Evolutionary conservation across 2,797 vertebrate species (phyloP).

Genomic region (Vultur gryphus): DNA sequence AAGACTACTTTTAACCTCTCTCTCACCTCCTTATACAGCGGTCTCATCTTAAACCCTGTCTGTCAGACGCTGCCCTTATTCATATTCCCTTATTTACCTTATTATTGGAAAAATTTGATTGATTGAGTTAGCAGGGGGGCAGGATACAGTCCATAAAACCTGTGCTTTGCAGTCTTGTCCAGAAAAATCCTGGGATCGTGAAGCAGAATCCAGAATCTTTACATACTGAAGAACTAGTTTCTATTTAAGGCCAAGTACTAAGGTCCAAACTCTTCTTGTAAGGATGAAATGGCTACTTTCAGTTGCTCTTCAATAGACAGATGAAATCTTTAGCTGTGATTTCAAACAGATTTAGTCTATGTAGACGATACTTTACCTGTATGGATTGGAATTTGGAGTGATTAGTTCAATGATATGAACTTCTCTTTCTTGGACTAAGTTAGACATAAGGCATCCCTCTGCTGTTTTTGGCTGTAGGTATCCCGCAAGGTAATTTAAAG

Average conservation of each 20-base stretch:
- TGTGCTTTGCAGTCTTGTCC: neutral
- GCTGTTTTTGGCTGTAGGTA: conserved; percentile 87
- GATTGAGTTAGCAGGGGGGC: neutral
- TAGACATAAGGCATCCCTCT: conserved; percentile 85
- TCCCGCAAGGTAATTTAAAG: conserved; percentile 95
- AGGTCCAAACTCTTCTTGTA: neutral
- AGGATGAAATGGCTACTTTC: neutral
- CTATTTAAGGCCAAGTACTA: neutral
- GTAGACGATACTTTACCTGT: conserved; percentile 69
- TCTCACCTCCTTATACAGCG: neutral
- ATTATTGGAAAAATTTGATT: neutral
- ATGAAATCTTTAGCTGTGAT: neutral
- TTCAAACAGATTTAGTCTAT: neutral
- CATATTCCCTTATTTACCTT: neutral
- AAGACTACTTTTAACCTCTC: neutral
- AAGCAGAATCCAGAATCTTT: neutral
- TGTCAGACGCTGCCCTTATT: neutral
- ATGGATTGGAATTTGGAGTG: conserved; percentile 88
- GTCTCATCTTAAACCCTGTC: neutral
- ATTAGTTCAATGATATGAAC: conserved; percentile 94
- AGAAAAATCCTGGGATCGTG: neutral
- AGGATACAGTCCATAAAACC: neutral
- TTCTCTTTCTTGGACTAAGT: conserved; percentile 76
- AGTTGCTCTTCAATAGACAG: neutral
- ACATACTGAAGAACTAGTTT: neutral